Evolutionary conservation across 2,888 invertebrate species (phyloP).

Genomic region (Harpalus rubripes): DNA sequence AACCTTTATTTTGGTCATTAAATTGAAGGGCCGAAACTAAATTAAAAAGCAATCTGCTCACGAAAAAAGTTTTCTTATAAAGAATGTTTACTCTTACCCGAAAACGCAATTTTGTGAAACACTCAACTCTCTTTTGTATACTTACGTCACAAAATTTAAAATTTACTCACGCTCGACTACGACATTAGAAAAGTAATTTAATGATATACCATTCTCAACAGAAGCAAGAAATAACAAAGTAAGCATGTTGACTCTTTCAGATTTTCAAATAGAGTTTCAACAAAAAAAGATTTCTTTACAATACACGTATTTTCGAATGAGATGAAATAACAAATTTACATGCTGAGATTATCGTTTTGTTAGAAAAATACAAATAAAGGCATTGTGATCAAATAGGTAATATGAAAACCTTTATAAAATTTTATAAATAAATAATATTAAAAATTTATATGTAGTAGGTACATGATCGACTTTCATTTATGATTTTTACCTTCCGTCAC

Average conservation of each 20-base stretch:
- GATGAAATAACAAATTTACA: background rate
- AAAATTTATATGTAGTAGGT: too few relatives aligned
- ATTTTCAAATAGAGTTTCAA: conserved; percentile 31
- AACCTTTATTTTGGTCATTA: conserved; percentile 8
- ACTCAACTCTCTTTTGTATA: conserved; percentile 38
- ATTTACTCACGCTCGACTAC: conserved; percentile 55
- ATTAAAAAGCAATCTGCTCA: conserved; percentile 47
- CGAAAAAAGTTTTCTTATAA: conserved; percentile 46
- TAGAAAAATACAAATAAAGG: background rate
- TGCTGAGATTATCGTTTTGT: conserved; percentile 1
- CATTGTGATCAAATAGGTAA: background rate
- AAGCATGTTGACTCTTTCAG: conserved; percentile 33
- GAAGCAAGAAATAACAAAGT: conserved; percentile 40
- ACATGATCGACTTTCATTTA: too few relatives aligned
- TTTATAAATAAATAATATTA: too few relatives aligned
- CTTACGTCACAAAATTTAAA: conserved; percentile 47
- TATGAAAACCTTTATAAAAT: background rate
- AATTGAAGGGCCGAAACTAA: conserved; percentile 28
- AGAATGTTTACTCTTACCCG: conserved; percentile 40
- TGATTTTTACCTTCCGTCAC: too few relatives aligned
- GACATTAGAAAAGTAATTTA: conserved; percentile 47
- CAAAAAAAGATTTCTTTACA: conserved; percentile 29
- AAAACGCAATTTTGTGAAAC: conserved; percentile 47
- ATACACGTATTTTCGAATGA: background rate
- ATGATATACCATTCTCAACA: conserved; percentile 31